Percentiles rank a stretch among this genome's conserved stretches.
Evolutionary conservation across 1,140 invertebrate species (phyloP).

Genomic region (Magallana gigas): DNA sequence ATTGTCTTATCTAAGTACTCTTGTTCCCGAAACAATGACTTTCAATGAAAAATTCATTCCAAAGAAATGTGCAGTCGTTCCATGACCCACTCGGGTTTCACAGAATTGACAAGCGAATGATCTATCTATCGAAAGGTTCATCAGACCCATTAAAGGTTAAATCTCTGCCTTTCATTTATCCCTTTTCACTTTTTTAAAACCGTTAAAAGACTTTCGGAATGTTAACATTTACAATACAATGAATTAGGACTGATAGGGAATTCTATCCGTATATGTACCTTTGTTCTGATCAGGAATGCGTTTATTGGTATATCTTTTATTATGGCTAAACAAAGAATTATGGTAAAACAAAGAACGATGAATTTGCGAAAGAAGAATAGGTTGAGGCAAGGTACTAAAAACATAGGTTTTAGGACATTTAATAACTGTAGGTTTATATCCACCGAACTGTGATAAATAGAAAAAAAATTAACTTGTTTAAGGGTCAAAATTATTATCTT

Average conservation of each 20-base stretch:
- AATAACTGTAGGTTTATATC: too few relatives aligned
- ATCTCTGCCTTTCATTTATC: slow-evolving; percentile 23
- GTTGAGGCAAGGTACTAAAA: neutral
- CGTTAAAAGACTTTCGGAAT: slow-evolving; percentile 3
- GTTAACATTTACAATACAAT: slow-evolving; percentile 2
- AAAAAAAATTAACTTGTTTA: too few relatives aligned
- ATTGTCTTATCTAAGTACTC: slow-evolving; percentile 20
- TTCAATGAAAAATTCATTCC: slow-evolving; percentile 21
- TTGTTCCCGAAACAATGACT: slow-evolving; percentile 31
- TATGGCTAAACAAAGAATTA: neutral
- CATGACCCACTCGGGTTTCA: slow-evolving; percentile 29
- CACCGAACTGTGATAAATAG: too few relatives aligned
- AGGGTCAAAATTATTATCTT: too few relatives aligned
- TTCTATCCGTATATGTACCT: neutral
- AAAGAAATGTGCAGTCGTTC: slow-evolving; percentile 31
- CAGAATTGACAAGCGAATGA: slow-evolving; percentile 30
- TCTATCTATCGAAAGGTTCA: slow-evolving; percentile 30
- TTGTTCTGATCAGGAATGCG: neutral
- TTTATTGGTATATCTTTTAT: slow-evolving; percentile 25
- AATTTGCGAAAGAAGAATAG: slow-evolving; percentile 14
- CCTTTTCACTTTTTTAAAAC: slow-evolving; percentile 5
- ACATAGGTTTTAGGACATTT: neutral
- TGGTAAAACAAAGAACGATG: slow-evolving; percentile 11
- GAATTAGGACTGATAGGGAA: neutral
- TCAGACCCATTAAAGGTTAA: slow-evolving; percentile 16